Base-by-base conservation (phyloP, 2,797 vertebrate species). In the Danio kyathit region DNA sequence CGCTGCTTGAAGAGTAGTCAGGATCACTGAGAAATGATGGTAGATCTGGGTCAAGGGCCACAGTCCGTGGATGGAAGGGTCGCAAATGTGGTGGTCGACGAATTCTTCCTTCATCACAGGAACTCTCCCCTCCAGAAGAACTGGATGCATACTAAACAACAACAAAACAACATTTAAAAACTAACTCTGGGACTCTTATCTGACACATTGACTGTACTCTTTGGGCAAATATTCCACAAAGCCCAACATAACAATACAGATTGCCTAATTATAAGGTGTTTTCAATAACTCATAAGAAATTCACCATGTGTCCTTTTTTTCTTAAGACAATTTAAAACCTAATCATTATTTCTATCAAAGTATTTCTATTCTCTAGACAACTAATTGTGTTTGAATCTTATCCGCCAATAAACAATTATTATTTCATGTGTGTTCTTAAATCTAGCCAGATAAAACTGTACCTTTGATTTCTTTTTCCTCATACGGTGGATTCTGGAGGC, bases 71-170 rank as follows among this genome's bases (percentile, higher is more conserved):
- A 78, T 97, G 96, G 86, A 97, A 98, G 0, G 97, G 96, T 78
- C 97, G 94, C 83, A 98, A 90, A 89, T 96, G 95, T 0, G 96
- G 96, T 0, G 96, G 95, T 21, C 96, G 89, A 59, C 96, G 95
- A 56, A 95, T 94, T 6, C 94, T 94, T 85, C 97, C 96, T 87
- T 99, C 98, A 90, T 99, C 98, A 78, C 98, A 99, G 0, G 98
- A 99, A 85, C 98, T 99, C 89, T 99, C 98, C 77, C 98, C 98
- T 38, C 98, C 98, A 41, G 98, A 99, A 0, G 98, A 99, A 91
- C 98, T 99, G 76, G 98, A 99, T 17, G 97, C 96, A 79, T 96
- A 97, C 98, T 99, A 80, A 64, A 61, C 59, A 83, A 19, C 13
- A 29, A 0, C 19, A 69, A 74, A 38, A n/a, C 7, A 61, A 29